Evolutionary conservation across 2,113 vertebrate species (phyloP).

Genomic region (Misgurnus anguillicaudatus): DNA sequence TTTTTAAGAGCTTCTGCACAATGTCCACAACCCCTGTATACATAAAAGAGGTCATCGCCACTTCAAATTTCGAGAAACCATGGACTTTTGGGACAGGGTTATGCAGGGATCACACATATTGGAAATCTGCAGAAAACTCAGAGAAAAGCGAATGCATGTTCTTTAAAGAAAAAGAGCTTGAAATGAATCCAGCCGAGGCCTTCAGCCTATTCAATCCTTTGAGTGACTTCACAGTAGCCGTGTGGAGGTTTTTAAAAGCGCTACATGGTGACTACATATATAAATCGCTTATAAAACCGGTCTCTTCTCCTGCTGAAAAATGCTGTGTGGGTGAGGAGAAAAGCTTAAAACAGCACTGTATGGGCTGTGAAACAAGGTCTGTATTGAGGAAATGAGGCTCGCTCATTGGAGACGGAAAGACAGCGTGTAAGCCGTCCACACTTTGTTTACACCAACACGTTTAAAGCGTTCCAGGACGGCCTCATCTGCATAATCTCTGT

Average conservation of each 20-base stretch:
- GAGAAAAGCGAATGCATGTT: background rate
- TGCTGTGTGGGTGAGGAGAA: conserved; percentile 44
- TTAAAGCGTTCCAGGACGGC: conserved; percentile 36
- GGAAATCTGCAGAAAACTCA: background rate
- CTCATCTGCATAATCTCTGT: conserved; percentile 50
- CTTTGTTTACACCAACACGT: conserved; percentile 40
- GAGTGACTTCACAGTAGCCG: conserved; percentile 38
- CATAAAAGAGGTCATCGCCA: background rate
- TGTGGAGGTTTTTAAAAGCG: conserved; percentile 32
- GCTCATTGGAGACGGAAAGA: conserved; percentile 12
- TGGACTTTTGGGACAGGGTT: background rate
- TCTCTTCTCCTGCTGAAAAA: conserved; percentile 28
- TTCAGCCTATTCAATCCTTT: conserved; percentile 29
- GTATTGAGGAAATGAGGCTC: conserved; percentile 27
- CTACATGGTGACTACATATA: conserved; percentile 5
- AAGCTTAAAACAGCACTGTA: conserved; percentile 13
- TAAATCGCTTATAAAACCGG: conserved; percentile 22
- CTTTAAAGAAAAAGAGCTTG: conserved; percentile 9
- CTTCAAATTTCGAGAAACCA: background rate
- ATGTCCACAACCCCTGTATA: too few species aligned
- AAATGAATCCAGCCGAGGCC: conserved; percentile 28
- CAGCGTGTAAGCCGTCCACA: conserved; percentile 24
- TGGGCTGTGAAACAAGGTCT: conserved; percentile 37
- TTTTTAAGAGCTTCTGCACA: background rate
- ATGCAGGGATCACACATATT: background rate